These are phyloP conservation scores for Trachymyrmex septentrionalis DNA, from an alignment of 1,140 invertebrate species.

Conservation along the genomic window DNA sequence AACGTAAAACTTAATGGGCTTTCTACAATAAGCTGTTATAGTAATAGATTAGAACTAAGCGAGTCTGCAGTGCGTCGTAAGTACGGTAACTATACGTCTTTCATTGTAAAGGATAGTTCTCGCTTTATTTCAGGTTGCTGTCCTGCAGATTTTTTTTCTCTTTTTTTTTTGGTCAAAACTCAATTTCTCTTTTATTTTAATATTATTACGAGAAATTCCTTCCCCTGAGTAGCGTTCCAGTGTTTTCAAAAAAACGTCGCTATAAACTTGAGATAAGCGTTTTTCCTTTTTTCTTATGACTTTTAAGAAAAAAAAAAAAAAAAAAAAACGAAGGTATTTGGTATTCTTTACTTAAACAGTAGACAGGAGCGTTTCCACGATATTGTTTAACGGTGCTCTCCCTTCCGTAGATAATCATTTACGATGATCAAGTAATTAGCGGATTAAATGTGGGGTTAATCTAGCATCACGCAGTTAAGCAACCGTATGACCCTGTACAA, in stretches of 20 bases:
- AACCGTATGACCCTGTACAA: not conserved
- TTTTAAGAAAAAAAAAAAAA: not conserved
- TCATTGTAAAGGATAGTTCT: no score
- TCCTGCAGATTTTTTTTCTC: no score
- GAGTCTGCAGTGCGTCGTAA: no score
- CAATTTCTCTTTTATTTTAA: no score
- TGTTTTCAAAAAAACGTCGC: no score
- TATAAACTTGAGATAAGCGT: slow-evolving; percentile 14
- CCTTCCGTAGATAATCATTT: slow-evolving; percentile 16
- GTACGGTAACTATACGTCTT: no score
- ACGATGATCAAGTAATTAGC: slow-evolving; percentile 36
- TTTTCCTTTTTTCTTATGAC: not conserved
- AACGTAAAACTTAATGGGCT: slow-evolving; percentile 20
- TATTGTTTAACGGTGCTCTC: not conserved
- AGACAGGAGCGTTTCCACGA: not conserved
- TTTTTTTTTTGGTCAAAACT: no score
- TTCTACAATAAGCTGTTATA: no score
- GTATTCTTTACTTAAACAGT: slow-evolving; percentile 16
- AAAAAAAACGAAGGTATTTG: not conserved
- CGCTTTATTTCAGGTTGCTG: no score
- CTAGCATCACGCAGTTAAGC: not conserved
- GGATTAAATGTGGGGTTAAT: slow-evolving; percentile 11
- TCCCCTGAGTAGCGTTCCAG: no score
- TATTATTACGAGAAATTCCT: no score
- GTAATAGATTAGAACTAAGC: no score